phyloP scores from a whole-genome alignment of 2,113 vertebrate genomes.

The Azemiops feae region DNA sequence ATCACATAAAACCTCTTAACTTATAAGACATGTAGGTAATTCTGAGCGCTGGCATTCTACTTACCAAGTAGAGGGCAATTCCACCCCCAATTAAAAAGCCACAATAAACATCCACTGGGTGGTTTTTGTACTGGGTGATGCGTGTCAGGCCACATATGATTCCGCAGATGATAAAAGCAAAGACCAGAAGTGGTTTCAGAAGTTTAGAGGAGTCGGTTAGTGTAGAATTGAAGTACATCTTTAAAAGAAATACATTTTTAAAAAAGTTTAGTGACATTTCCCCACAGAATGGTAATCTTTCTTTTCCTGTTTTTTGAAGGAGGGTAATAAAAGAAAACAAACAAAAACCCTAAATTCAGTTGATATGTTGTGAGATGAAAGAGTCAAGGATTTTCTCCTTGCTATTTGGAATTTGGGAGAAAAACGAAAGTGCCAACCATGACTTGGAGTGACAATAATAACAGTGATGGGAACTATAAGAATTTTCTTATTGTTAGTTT shows the following conservation, averaged over 20 bases:
- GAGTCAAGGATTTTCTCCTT: background rate
- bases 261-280: constrained; percentile 35
- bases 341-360: background rate
- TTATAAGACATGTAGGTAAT: background rate
- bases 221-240: constrained; percentile 99
- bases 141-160: constrained; percentile 95
- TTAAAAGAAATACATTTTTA: constrained; percentile 57
- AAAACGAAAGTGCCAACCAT: no score
- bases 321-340: background rate
- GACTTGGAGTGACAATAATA: no score
- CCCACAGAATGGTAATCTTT: constrained; percentile 15
- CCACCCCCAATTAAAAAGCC: constrained; percentile 94
- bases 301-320: constrained; percentile 30
- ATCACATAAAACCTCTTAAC: background rate
- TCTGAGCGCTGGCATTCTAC: constrained; percentile 31
- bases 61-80: constrained; percentile 94
- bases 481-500: background rate
- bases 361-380: background rate
- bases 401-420: background rate
- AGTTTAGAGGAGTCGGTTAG: constrained; percentile 96
- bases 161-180: constrained; percentile 94
- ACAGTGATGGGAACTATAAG: background rate
- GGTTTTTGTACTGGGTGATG: constrained; percentile 98
- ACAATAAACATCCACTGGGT: constrained; percentile 93
- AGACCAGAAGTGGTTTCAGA: constrained; percentile 94